phyloP scores from a whole-genome alignment of 2,113 vertebrate species.

The Varanus salvator region DNA sequence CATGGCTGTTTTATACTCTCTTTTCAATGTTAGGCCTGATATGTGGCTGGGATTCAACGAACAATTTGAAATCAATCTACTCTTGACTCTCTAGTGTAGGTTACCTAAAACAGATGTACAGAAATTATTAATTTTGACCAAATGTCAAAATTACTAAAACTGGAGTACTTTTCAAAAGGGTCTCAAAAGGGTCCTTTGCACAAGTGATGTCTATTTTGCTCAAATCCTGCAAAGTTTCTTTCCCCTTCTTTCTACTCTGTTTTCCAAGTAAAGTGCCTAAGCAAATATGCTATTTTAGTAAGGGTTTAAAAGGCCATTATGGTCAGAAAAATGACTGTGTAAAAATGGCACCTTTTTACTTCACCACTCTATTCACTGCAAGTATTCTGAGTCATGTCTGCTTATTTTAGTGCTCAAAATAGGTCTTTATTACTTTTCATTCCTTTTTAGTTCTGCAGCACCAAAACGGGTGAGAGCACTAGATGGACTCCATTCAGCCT shows the following conservation, averaged over 20 bases:
- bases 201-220: slow-evolving; percentile 10
- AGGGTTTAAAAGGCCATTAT: slow-evolving; percentile 71
- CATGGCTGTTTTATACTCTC: slow-evolving; percentile 33
- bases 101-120: slow-evolving; percentile 16
- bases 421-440: slow-evolving; percentile 70
- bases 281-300: slow-evolving; percentile 67
- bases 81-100: not conserved
- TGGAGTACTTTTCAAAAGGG: slow-evolving; percentile 46
- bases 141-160: slow-evolving; percentile 49
- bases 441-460: slow-evolving; percentile 55
- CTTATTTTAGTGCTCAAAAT: slow-evolving; percentile 73
- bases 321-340: slow-evolving; percentile 70
- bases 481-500: slow-evolving; percentile 29
- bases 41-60: slow-evolving; percentile 3
- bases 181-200: slow-evolving; percentile 47
- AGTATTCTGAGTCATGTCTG: slow-evolving; percentile 76
- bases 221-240: slow-evolving; percentile 38
- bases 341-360: slow-evolving; percentile 76
- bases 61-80: slow-evolving; percentile 32
- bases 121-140: slow-evolving; percentile 48
- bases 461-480: slow-evolving; percentile 44
- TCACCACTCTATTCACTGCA: slow-evolving; percentile 70
- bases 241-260: slow-evolving; percentile 42
- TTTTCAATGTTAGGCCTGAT: not conserved
- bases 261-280: slow-evolving; percentile 68